Evolutionary conservation across 1,140 invertebrate species (phyloP), one percentile per base, ranked within the genome.

Genomic region (Pseudobourletiella spinata): DNA sequence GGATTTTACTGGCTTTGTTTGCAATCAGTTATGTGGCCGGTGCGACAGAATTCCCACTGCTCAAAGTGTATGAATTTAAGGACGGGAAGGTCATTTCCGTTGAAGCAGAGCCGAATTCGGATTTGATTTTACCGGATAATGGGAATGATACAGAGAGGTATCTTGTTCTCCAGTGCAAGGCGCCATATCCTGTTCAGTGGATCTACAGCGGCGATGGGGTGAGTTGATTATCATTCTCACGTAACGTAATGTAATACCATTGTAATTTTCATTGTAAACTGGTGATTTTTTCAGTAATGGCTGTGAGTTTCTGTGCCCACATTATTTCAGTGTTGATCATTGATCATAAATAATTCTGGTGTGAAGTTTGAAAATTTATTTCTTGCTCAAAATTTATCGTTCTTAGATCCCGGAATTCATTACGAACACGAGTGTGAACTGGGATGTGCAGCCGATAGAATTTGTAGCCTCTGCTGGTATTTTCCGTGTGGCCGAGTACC

Each of bases 141-240:
- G 32, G n/a, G n/a, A 39, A 39, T 39, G n/a, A 8, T 39, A 39
- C 32, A n/a, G 32, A 39, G 8, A 39, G 32, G n/a, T 39, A 55
- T 4, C 16, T 55, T 6, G 14, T 55, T 20, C 25, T 55, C 15
- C 11, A 55, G 52, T 55, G 52, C 22, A 32, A 22, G 11, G 52
- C 52, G n/a, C 8, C 8, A 6, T 55, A 35, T 35, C 52, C 52
- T n/a, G 22, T 55, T 8, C 52, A 55, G 20, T 55, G 52, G 52
- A 35, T 20, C n/a, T 55, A 55, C 18, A 55, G 11, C 6, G 52
- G 52, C 3, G 52, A 55, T 35, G 52, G 52, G 30, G 52, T 55
- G 30, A 30, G 29, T 48, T 25, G 18, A 25, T 25, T 6, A 48
- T 11, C n/a, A n/a, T n/a, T n/a, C n/a, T n/a, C n/a, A n/a, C n/a